phyloP scores from a whole-genome alignment of 2,797 vertebrate species.

The Sebastes diaconus region DNA sequence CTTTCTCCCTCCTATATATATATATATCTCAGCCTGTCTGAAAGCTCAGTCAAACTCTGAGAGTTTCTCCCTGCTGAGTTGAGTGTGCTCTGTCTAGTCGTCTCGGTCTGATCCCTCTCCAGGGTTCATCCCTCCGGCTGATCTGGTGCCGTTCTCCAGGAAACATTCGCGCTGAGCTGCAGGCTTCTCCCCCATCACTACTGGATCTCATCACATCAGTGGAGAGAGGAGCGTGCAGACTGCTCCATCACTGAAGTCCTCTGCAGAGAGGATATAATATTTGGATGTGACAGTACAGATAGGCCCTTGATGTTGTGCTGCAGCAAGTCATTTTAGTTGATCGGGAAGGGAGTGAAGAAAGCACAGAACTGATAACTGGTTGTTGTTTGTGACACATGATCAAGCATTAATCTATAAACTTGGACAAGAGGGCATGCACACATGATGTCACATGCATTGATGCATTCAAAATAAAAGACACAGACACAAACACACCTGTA shows the following conservation, averaged over 20 bases:
- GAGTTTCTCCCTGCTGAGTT: constrained; percentile 22
- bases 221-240: constrained; percentile 18
- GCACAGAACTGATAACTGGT: background rate
- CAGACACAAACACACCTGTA: background rate
- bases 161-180: constrained; percentile 39
- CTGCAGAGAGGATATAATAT: constrained; percentile 33
- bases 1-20: background rate
- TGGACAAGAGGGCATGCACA: background rate
- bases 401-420: background rate
- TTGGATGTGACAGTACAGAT: constrained; percentile 27
- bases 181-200: constrained; percentile 24
- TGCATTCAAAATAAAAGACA: background rate
- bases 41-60: constrained; percentile 34
- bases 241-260: constrained; percentile 18
- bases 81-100: constrained; percentile 29
- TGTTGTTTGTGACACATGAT: constrained; percentile 6
- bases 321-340: constrained; percentile 16
- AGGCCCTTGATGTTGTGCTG: background rate
- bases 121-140: constrained; percentile 50
- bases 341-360: constrained; percentile 2
- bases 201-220: constrained; percentile 35
- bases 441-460: background rate
- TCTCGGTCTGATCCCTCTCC: constrained; percentile 52
- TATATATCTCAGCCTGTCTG: constrained; percentile 8
- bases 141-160: constrained; percentile 44